These are phyloP conservation scores for Zonotrichia albicollis DNA, from an alignment of 2,797 vertebrate species.

Conservation along the genomic window DNA sequence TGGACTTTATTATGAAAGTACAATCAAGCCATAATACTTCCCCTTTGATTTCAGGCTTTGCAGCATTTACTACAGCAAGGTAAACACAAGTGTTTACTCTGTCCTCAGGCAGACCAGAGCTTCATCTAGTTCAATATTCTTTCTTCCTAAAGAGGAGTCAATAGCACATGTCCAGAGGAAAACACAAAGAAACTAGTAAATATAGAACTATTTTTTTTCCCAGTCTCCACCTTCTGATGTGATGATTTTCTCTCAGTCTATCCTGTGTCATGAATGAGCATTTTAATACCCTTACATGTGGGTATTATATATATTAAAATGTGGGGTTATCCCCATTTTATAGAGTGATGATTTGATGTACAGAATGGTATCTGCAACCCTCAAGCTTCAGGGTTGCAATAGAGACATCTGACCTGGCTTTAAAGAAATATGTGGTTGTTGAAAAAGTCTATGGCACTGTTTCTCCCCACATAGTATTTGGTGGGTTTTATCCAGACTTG, in stretches of 20 bases:
- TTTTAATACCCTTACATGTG: background rate
- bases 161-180: background rate
- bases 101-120: background rate
- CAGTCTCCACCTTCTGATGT: background rate
- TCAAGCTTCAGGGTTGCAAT: background rate
- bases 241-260: background rate
- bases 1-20: constrained; percentile 59
- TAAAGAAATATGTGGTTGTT: background rate
- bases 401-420: background rate
- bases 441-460: background rate
- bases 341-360: background rate
- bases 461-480: background rate
- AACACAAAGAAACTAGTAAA: background rate
- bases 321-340: background rate
- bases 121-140: background rate
- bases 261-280: fast-evolving
- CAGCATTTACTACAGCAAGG: background rate
- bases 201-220: background rate
- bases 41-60: constrained; percentile 24
- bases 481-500: background rate
- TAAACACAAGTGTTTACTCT: background rate
- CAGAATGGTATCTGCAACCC: background rate
- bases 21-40: background rate
- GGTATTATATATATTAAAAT: background rate
- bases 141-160: background rate